phyloP scores from a whole-genome alignment of 2,888 invertebrate genomes.

The Itoplectis maculator region DNA sequence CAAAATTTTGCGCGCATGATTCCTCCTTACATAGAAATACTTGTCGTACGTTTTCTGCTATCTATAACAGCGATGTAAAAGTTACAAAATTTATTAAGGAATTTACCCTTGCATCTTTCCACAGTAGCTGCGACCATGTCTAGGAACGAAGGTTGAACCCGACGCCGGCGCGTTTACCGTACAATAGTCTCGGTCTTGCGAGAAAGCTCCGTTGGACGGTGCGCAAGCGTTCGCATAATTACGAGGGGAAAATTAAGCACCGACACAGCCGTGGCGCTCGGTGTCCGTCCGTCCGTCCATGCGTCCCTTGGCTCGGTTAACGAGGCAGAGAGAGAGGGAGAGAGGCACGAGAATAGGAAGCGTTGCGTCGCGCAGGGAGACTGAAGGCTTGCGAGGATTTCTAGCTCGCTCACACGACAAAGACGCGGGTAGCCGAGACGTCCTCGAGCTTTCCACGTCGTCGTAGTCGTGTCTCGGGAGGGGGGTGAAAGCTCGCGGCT shows the following conservation, averaged over 20 bases:
- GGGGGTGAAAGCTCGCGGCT: constrained; percentile 56
- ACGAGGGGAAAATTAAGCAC: constrained; percentile 85
- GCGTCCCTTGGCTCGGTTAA: constrained; percentile 70
- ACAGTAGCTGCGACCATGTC: neutral
- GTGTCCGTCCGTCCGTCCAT: constrained; percentile 79
- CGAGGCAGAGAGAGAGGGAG: constrained; percentile 68
- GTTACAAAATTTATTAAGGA: neutral
- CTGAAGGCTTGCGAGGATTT: constrained; percentile 59
- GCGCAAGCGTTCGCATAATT: constrained; percentile 81
- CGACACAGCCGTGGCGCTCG: constrained; percentile 81
- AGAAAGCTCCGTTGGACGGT: constrained; percentile 45
- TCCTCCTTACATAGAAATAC: no score
- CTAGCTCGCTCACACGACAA: constrained; percentile 76
- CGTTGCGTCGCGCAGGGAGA: constrained; percentile 44
- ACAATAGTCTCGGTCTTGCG: constrained; percentile 74
- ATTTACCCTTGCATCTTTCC: neutral
- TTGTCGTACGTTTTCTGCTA: no score
- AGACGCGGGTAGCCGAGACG: constrained; percentile 69
- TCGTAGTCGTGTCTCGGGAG: constrained; percentile 30
- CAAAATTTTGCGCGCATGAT: no score
- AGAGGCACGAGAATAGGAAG: constrained; percentile 63
- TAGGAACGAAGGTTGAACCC: neutral
- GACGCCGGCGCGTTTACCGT: constrained; percentile 57
- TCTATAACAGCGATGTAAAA: no score
- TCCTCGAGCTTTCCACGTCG: constrained; percentile 64